phyloP scores from a whole-genome alignment of 2,888 invertebrate genomes.

The Cryptocheilus praepositus region DNA sequence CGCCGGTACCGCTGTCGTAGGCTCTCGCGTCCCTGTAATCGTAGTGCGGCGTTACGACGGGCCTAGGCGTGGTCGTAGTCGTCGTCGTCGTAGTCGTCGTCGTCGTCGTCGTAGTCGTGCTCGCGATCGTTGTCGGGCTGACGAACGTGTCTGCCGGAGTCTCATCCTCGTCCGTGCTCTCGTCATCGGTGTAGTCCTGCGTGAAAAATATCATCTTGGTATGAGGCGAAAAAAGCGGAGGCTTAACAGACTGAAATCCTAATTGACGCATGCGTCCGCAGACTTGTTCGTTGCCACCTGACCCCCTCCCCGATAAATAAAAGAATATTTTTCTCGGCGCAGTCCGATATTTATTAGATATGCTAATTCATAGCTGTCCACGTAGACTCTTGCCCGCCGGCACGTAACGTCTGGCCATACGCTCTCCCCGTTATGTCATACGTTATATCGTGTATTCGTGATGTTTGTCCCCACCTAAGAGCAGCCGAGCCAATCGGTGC shows the following conservation, averaged over 20 bases:
- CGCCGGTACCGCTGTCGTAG: constrained; percentile 50
- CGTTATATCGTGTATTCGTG: too few species aligned
- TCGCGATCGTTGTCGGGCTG: constrained; percentile 48
- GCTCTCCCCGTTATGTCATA: too few species aligned
- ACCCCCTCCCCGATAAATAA: too few species aligned
- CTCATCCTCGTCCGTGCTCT: constrained; percentile 61
- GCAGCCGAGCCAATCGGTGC: too few species aligned
- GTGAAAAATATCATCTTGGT: constrained; percentile 24
- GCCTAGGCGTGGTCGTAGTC: constrained; percentile 73
- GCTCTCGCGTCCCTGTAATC: constrained; percentile 57
- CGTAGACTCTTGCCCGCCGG: too few species aligned
- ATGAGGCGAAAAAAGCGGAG: background rate
- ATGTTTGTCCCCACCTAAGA: too few species aligned
- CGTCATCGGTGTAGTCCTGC: constrained; percentile 66
- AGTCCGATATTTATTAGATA: background rate
- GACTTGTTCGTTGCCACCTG: too few species aligned
- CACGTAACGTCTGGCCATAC: too few species aligned
- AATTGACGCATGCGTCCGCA: too few species aligned
- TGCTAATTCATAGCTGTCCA: too few species aligned
- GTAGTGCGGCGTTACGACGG: constrained; percentile 50
- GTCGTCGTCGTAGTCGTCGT: constrained; percentile 70
- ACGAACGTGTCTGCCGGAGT: constrained; percentile 47
- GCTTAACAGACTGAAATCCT: background rate
- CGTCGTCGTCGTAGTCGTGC: constrained; percentile 58
- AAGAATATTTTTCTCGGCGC: background rate